Evolutionary conservation across 2,888 invertebrate genomes (phyloP).

Genomic region (Hoplodrina blanda): DNA sequence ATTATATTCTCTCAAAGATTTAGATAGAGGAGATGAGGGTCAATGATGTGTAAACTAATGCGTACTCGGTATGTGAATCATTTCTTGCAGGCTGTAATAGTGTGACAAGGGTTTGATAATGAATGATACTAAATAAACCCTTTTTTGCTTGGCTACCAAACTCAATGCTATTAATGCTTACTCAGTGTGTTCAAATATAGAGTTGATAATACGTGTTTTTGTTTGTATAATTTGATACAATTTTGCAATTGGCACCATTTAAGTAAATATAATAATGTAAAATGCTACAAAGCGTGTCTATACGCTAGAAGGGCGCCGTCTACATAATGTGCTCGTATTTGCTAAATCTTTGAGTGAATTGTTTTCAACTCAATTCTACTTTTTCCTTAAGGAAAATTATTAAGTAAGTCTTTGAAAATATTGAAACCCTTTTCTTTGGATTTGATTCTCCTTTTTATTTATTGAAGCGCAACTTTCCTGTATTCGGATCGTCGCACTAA

Average conservation of each 20-base stretch:
- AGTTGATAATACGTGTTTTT: too few relatives aligned
- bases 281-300: too few relatives aligned
- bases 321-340: slow-evolving; percentile 24
- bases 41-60: slow-evolving; percentile 11
- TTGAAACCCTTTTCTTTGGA: slow-evolving; percentile 16
- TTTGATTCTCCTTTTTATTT: slow-evolving; percentile 14
- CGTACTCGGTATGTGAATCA: slow-evolving; percentile 8
- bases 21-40: slow-evolving; percentile 16
- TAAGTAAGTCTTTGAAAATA: neutral
- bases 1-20: slow-evolving; percentile 14
- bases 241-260: too few relatives aligned
- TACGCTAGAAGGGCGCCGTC: neutral
- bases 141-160: neutral
- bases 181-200: too few relatives aligned
- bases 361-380: slow-evolving; percentile 9
- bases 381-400: slow-evolving; percentile 15
- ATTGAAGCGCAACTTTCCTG: slow-evolving; percentile 12
- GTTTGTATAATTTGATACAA: too few relatives aligned
- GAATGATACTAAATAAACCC: neutral
- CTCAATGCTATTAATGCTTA: too few relatives aligned
- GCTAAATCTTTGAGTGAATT: slow-evolving; percentile 4
- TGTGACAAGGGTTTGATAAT: neutral
- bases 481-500: slow-evolving; percentile 1
- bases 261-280: too few relatives aligned
- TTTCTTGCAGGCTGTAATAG: neutral